These are phyloP conservation scores for Tetranychus piercei DNA, from an alignment of 2,888 invertebrate genomes.

Conservation along the genomic window DNA sequence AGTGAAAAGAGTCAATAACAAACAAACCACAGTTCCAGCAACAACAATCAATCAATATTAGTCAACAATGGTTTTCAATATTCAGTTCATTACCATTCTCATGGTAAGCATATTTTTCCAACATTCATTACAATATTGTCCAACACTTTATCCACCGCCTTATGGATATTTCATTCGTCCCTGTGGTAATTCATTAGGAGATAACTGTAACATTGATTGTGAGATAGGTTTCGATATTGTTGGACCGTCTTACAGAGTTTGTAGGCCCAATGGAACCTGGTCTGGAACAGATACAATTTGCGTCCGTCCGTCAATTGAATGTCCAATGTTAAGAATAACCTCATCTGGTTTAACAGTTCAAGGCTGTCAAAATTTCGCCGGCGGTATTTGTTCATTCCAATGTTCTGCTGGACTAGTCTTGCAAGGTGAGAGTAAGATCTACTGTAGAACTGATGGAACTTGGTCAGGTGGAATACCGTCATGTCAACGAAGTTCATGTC, in stretches of 20 bases:
- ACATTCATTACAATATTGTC: not conserved
- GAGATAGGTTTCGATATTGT: constrained; percentile 8
- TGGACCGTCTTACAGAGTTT: constrained; percentile 9
- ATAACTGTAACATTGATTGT: constrained; percentile 13
- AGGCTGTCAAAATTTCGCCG: constrained; percentile 10
- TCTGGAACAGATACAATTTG: constrained; percentile 5
- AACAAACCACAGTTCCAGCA: not conserved
- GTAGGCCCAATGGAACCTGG: constrained; percentile 10
- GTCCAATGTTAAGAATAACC: not conserved
- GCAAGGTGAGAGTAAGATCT: not conserved
- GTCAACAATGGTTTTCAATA: not conserved
- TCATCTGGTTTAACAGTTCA: not conserved
- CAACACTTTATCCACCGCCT: constrained; percentile 1
- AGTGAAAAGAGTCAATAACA: not conserved
- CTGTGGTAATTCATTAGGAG: not conserved
- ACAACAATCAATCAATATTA: not conserved
- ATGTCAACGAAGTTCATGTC: not conserved
- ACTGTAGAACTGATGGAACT: constrained; percentile 5
- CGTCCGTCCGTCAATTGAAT: constrained; percentile 2
- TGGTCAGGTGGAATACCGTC: constrained; percentile 2
- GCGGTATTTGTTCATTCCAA: constrained; percentile 9
- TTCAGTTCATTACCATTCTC: not conserved
- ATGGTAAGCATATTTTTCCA: not conserved
- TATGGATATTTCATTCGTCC: constrained; percentile 8
- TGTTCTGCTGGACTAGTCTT: not conserved